Conservation (phyloP, 2,888 invertebrate genomes). For the Bombylius major region DNA sequence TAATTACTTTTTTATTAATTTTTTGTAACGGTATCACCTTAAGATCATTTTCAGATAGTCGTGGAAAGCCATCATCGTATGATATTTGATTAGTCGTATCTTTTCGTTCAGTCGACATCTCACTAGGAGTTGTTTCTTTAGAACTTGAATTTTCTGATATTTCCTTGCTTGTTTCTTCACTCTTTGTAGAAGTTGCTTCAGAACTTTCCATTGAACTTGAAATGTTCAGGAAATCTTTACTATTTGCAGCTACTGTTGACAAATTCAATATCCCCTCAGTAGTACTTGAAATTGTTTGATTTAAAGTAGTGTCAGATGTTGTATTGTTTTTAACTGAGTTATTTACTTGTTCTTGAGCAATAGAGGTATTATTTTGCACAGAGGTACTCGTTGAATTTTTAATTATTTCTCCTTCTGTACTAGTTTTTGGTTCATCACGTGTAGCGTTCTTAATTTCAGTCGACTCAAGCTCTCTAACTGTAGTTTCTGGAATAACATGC, state of each 20-base stretch:
- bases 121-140: background rate
- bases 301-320: too few species aligned
- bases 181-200: background rate
- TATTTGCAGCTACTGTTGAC: too few species aligned
- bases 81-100: background rate
- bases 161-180: background rate
- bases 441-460: background rate
- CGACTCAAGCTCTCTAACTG: background rate
- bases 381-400: too few species aligned
- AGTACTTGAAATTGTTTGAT: too few species aligned
- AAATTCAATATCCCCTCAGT: too few species aligned
- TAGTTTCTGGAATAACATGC: conserved; percentile 2
- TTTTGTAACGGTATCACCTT: conserved; percentile 14
- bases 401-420: too few species aligned
- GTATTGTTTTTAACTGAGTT: too few species aligned
- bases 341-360: too few species aligned
- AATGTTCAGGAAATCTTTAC: background rate
- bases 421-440: too few species aligned
- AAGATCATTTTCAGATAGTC: conserved; percentile 12
- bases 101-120: background rate
- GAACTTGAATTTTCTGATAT: background rate
- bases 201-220: background rate
- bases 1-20: conserved; percentile 1
- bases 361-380: too few species aligned
- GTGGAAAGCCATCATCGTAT: conserved; percentile 4